Conservation (phyloP, 2,888 invertebrate genomes). For the Dusona sp. region DNA sequence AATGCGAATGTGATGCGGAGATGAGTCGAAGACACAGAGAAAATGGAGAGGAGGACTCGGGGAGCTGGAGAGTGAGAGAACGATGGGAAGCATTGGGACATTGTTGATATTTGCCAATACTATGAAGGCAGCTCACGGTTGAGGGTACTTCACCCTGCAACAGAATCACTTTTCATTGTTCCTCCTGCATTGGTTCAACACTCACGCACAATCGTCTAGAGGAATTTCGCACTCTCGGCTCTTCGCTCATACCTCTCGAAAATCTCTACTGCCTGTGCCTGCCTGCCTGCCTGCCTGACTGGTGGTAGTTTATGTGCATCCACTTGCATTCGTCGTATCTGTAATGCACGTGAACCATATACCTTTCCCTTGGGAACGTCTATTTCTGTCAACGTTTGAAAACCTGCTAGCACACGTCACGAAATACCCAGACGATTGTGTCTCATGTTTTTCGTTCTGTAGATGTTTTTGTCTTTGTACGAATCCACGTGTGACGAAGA, state of each 20-base stretch:
- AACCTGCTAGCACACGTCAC: slow-evolving; percentile 11
- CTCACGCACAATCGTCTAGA: slow-evolving; percentile 61
- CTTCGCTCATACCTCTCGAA: slow-evolving; percentile 28
- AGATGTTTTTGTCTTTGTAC: slow-evolving; percentile 10
- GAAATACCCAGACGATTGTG: slow-evolving; percentile 42
- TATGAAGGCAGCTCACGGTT: neutral
- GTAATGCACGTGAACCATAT: slow-evolving; percentile 1
- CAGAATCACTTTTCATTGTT: slow-evolving; percentile 46
- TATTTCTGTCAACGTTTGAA: slow-evolving; percentile 42
- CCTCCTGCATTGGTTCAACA: slow-evolving; percentile 51
- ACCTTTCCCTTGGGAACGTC: slow-evolving; percentile 4
- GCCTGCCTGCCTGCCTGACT: neutral
- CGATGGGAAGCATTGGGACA: slow-evolving; percentile 12
- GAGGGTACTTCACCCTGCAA: slow-evolving; percentile 15
- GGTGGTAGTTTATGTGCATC: slow-evolving; percentile 7
- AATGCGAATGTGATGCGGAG: slow-evolving; percentile 27
- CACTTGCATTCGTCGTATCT: slow-evolving; percentile 22
- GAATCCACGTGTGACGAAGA: slow-evolving; percentile 17
- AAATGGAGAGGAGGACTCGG: slow-evolving; percentile 15
- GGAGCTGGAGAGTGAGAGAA: slow-evolving; percentile 6
- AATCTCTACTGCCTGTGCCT: slow-evolving; percentile 3
- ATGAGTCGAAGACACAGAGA: slow-evolving; percentile 17
- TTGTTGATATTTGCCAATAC: slow-evolving; percentile 57
- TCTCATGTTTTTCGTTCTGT: neutral
- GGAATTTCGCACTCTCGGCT: slow-evolving; percentile 49